Evolutionary conservation across 2,113 vertebrate genomes (phyloP), one percentile per base, ranked within the genome.

Genomic region (Lagopus muta): DNA sequence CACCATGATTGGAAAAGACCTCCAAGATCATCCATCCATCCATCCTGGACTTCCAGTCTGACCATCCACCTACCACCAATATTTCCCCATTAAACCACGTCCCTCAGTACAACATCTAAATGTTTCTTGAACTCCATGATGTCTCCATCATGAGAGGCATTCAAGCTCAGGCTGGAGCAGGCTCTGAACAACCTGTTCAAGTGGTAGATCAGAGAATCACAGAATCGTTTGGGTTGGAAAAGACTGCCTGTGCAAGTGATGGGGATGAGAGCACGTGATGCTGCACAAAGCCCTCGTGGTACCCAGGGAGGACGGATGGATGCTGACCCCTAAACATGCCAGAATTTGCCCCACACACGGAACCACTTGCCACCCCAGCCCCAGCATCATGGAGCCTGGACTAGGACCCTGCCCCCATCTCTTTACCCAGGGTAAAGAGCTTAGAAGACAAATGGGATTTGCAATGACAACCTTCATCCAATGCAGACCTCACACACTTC

Each of bases 251-350:
- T 21, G 1, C 0, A 55, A 64, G 28, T 3, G 45, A 55, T 1
- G 15, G 22, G 11, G 50, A 86, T 45, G 50, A 42, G 19, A 61
- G 1, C 50, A 38, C 0, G 1, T 27, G 5, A 40, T 22, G 27
- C 42, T n/a, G 66, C 36, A 30, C 0, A 3, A 20, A 21, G 7
- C 8, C 10, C 16, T 64, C 6, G 10, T 17, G 10, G 61, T 38
- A 38, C 36, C 24, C 10, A 6, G 16, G 40, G 42, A 61, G 4
- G 10, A 70, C 0, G 0, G 0, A 52, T 17, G 38, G 57, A 78
- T 45, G 38, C 24, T 55, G 52, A 90, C 19, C 14, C 14, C 13
- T 14, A 87, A 88, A 52, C 14, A 28, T 71, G 61, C 1, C 3
- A n/a, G 22, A 3, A 34, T 91, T 55, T 48, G 82, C 19, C 28